Evolutionary conservation across 2,888 invertebrate species (phyloP).

Genomic region (Trichopria drosophilae): DNA sequence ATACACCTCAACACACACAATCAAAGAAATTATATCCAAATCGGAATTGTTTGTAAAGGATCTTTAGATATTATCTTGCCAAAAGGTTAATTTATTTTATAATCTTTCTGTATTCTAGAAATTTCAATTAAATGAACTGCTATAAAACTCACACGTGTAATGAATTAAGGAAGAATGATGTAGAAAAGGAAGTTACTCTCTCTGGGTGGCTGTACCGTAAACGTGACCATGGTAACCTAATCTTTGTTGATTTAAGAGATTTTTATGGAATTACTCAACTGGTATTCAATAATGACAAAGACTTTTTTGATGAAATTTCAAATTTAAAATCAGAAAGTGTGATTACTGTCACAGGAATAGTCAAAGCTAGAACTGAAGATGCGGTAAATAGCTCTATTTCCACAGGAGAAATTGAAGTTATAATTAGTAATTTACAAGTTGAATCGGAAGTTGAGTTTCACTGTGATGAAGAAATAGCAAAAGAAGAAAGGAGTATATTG

Average conservation of each 20-base stretch:
- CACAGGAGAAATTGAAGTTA: conserved; percentile 20
- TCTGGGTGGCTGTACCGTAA: conserved; percentile 22
- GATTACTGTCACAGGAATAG: conserved; percentile 20
- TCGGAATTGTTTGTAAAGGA: too few relatives aligned
- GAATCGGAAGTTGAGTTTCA: conserved; percentile 16
- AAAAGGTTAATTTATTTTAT: too few relatives aligned
- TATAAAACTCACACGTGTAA: conserved; percentile 19
- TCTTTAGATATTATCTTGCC: too few relatives aligned
- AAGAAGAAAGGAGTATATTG: conserved; percentile 18
- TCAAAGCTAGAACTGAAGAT: conserved; percentile 17
- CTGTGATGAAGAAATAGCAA: conserved; percentile 16
- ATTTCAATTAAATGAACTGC: conserved; percentile 16
- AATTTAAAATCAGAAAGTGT: conserved; percentile 16
- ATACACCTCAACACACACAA: too few relatives aligned
- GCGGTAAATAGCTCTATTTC: conserved; percentile 18
- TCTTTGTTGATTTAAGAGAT: conserved; percentile 23
- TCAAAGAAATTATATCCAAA: too few relatives aligned
- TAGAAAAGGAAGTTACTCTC: conserved; percentile 17
- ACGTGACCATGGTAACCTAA: conserved; percentile 18
- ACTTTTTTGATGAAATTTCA: conserved; percentile 15
- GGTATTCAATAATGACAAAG: conserved; percentile 18
- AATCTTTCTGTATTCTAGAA: conserved; percentile 15
- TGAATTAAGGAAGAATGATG: conserved; percentile 16
- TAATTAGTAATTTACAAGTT: conserved; percentile 9
- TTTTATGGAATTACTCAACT: conserved; percentile 24